A percentile compares a stretch with the other conserved stretches of the same genome.
These are phyloP conservation scores for Poeciliopsis turrubarensis DNA, from an alignment of 2,113 vertebrate genomes.

Conservation along the genomic window DNA sequence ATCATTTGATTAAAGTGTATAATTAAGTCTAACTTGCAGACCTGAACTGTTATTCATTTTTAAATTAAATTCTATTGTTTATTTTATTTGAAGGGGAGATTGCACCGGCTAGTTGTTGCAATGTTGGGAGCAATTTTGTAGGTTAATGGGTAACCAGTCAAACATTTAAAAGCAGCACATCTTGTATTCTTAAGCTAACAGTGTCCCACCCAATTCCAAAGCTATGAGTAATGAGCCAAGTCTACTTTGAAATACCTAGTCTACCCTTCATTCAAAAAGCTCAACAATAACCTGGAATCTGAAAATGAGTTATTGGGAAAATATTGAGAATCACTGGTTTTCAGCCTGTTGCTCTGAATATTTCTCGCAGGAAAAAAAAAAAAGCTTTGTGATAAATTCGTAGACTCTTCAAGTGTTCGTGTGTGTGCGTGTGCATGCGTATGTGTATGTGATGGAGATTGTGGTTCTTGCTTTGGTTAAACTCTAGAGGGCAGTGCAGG, in stretches of 20 bases:
- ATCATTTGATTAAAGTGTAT: neutral
- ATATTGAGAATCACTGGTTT: neutral
- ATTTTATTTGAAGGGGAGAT: neutral
- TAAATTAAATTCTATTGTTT: neutral
- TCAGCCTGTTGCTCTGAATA: neutral
- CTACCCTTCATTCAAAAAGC: neutral
- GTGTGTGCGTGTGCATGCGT: neutral
- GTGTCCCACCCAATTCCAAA: slow-evolving; percentile 63
- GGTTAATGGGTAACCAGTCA: slow-evolving; percentile 47
- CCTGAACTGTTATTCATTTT: neutral
- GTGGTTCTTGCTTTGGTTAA: neutral
- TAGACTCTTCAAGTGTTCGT: neutral
- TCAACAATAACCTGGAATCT: too few relatives aligned
- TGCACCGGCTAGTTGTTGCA: neutral
- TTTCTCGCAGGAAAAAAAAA: neutral
- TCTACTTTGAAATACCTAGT: slow-evolving; percentile 3
- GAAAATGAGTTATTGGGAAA: neutral
- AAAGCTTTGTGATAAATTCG: neutral
- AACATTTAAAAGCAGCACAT: slow-evolving; percentile 34
- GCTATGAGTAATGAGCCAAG: slow-evolving; percentile 47
- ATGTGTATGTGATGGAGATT: neutral
- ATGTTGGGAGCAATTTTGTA: slow-evolving; percentile 22
- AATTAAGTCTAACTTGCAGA: neutral
- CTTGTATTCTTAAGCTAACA: slow-evolving; percentile 41
- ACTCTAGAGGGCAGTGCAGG: slow-evolving; percentile 50